Evolutionary conservation across 2,888 invertebrate genomes (phyloP).

Genomic region (Melanchra persicariae): DNA sequence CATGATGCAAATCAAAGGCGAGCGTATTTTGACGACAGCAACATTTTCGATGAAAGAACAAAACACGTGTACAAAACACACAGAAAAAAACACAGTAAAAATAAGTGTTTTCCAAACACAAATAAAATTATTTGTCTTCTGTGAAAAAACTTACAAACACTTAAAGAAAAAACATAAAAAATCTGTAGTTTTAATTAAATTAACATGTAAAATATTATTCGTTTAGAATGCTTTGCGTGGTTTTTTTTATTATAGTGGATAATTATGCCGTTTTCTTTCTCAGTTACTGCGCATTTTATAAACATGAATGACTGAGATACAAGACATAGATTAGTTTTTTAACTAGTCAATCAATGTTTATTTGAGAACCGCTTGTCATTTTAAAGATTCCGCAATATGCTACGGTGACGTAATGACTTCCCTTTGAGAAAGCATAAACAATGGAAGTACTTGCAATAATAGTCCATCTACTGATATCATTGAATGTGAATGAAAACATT

Average conservation of each 20-base stretch:
- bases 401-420: slow-evolving; percentile 61
- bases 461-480: slow-evolving; percentile 71
- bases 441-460: slow-evolving; percentile 68
- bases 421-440: slow-evolving; percentile 66
- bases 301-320: background rate
- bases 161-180: too few species aligned
- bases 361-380: slow-evolving; percentile 1
- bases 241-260: too few species aligned
- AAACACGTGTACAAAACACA: background rate
- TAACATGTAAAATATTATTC: too few species aligned
- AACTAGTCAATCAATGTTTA: background rate
- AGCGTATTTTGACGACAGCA: background rate
- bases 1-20: background rate
- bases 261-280: background rate
- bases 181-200: too few species aligned
- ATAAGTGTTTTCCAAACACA: background rate
- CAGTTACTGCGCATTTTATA: background rate
- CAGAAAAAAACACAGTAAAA: background rate
- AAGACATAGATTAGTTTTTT: too few species aligned
- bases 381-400: slow-evolving; percentile 2
- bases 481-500: slow-evolving; percentile 64
- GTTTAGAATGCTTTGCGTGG: too few species aligned
- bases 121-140: too few species aligned
- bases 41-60: background rate
- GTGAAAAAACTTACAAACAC: too few species aligned